Evolutionary conservation across 2,113 vertebrate species (phyloP).

Genomic region (Hippocampus mohnikei): DNA sequence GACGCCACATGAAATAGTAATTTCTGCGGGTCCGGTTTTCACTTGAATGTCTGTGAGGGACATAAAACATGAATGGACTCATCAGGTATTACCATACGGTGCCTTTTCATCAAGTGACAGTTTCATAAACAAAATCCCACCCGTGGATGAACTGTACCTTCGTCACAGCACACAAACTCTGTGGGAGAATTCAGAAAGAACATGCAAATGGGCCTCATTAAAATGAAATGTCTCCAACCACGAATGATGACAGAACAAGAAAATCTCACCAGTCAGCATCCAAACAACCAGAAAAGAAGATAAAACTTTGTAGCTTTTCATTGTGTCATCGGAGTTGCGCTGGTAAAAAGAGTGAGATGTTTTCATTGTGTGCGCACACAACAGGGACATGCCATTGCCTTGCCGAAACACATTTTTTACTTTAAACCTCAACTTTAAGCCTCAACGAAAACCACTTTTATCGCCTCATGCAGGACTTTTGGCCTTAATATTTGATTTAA

Average conservation of each 20-base stretch:
- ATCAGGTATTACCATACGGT: background rate
- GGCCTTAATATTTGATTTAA: background rate
- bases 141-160: conserved; percentile 8
- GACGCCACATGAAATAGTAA: background rate
- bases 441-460: background rate
- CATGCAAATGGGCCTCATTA: background rate
- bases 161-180: background rate
- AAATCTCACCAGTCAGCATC: conserved; percentile 43
- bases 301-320: conserved; percentile 8
- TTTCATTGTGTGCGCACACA: background rate
- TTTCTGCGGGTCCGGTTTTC: fast-evolving
- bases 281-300: conserved; percentile 34
- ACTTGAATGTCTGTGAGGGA: background rate
- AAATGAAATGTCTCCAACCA: background rate
- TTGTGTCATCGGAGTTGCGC: conserved; percentile 8
- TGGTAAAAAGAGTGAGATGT: conserved; percentile 7
- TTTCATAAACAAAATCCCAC: background rate
- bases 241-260: background rate
- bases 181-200: conserved; percentile 11
- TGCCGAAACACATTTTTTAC: background rate
- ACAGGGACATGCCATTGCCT: conserved; percentile 21
- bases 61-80: background rate
- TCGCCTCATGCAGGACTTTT: background rate
- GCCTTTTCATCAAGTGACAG: background rate
- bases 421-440: too few relatives aligned